These are phyloP conservation scores for Tridacna gigas DNA, from an alignment of 2,888 invertebrate genomes.

Conservation along the genomic window DNA sequence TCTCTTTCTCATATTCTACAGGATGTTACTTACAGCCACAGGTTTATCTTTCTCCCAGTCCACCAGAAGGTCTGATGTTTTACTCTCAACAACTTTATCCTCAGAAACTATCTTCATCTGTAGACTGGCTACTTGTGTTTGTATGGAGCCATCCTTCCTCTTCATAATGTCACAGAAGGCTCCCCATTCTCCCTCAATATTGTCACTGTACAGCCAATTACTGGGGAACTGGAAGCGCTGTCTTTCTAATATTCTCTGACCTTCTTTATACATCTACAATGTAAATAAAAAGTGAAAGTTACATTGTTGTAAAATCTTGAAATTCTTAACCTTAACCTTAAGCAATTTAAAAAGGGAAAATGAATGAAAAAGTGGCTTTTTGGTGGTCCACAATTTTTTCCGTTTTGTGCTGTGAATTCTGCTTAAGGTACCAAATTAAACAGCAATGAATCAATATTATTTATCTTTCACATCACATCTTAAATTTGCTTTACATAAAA, in stretches of 20 bases:
- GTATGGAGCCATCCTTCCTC: constrained; percentile 93
- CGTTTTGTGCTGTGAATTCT: too few species aligned
- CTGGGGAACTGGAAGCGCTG: constrained; percentile 99
- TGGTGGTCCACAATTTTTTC: too few species aligned
- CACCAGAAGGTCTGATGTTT: constrained; percentile 95
- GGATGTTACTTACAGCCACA: constrained; percentile 88
- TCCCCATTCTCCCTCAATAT: constrained; percentile 99
- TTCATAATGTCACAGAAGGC: constrained; percentile 99
- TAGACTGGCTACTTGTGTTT: constrained; percentile 86
- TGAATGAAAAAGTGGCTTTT: too few species aligned
- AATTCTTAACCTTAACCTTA: too few species aligned
- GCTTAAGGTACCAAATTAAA: too few species aligned
- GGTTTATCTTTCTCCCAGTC: constrained; percentile 99
- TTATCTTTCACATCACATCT: too few species aligned
- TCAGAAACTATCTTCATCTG: constrained; percentile 99
- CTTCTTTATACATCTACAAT: constrained; percentile 94
- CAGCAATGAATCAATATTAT: too few species aligned
- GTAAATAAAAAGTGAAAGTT: not conserved
- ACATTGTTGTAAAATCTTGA: too few species aligned
- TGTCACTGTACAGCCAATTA: constrained; percentile 99
- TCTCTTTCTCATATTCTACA: too few species aligned
- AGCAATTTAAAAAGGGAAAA: too few species aligned
- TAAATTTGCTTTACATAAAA: too few species aligned
- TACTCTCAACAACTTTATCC: constrained; percentile 98
- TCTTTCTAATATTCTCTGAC: constrained; percentile 97